Evolutionary conservation across 2,888 invertebrate species (phyloP).

Genomic region (Andrena fulva): DNA sequence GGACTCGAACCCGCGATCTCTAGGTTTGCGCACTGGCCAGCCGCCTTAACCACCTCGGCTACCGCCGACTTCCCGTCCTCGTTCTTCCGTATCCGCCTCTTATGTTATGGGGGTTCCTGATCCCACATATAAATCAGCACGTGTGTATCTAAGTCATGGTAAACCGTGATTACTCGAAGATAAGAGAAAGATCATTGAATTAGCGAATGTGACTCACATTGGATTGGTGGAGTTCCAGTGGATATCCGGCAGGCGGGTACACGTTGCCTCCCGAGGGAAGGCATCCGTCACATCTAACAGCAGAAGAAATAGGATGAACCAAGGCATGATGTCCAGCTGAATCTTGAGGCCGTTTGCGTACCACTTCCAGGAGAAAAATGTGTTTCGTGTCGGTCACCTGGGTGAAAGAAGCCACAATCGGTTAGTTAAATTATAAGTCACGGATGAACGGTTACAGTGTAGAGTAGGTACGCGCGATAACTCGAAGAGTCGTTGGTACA

Average conservation of each 20-base stretch:
- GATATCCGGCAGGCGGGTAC: slow-evolving; percentile 86
- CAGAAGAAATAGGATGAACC: slow-evolving; percentile 86
- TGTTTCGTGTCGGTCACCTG: slow-evolving; percentile 76
- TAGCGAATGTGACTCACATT: slow-evolving; percentile 84
- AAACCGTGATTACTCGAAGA: slow-evolving; percentile 45
- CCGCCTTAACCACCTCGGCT: no score
- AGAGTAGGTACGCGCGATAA: slow-evolving; percentile 1
- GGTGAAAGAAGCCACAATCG: slow-evolving; percentile 1
- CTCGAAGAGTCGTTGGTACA: slow-evolving; percentile 7
- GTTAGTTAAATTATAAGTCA: background rate
- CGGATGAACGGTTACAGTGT: background rate
- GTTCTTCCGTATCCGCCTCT: no score
- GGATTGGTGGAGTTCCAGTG: slow-evolving; percentile 87
- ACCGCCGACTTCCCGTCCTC: no score
- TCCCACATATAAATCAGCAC: slow-evolving; percentile 24
- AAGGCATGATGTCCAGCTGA: slow-evolving; percentile 85
- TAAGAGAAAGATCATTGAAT: slow-evolving; percentile 4
- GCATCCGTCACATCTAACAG: slow-evolving; percentile 86
- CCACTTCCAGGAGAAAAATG: slow-evolving; percentile 75
- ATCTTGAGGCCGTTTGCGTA: slow-evolving; percentile 83
- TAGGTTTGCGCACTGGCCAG: no score
- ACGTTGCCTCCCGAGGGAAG: slow-evolving; percentile 85
- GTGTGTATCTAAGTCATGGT: background rate
- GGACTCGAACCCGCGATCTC: no score
- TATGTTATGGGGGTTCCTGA: no score